Evolutionary conservation across 2,113 vertebrate genomes (phyloP).

Genomic region (Corydoras maculifer): DNA sequence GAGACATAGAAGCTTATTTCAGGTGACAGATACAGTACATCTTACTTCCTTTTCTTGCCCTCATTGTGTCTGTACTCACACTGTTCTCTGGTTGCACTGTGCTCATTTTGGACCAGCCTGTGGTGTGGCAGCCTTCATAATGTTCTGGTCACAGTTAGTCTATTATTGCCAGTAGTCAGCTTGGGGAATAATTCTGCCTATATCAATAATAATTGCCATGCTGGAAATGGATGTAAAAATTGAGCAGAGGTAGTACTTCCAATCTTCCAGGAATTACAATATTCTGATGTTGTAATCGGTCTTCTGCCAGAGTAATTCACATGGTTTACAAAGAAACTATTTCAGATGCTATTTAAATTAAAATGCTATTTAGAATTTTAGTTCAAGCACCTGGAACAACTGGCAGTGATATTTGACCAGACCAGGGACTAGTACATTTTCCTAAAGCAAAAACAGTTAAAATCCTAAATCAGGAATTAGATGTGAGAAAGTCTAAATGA

Average conservation of each 20-base stretch:
- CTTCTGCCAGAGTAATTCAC: no score
- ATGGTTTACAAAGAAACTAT: no score
- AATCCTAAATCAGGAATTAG: no score
- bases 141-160: background rate
- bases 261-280: no score
- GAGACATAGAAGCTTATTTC: conserved; percentile 27
- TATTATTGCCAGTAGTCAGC: conserved; percentile 16
- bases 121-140: conserved; percentile 4
- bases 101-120: conserved; percentile 23
- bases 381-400: no score
- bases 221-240: conserved; percentile 8
- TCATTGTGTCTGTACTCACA: conserved; percentile 25
- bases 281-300: no score
- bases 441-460: no score
- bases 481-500: no score
- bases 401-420: no score
- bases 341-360: no score
- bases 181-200: conserved; percentile 10
- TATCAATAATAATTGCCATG: conserved; percentile 25
- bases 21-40: conserved; percentile 35
- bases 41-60: conserved; percentile 26
- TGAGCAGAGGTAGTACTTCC: background rate
- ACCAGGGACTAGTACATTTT: no score
- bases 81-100: conserved; percentile 1
- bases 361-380: no score